Percentiles rank a stretch among this genome's conserved stretches.
Conservation (phyloP, 1,140 invertebrate genomes). For the Steinernema khuongi region DNA sequence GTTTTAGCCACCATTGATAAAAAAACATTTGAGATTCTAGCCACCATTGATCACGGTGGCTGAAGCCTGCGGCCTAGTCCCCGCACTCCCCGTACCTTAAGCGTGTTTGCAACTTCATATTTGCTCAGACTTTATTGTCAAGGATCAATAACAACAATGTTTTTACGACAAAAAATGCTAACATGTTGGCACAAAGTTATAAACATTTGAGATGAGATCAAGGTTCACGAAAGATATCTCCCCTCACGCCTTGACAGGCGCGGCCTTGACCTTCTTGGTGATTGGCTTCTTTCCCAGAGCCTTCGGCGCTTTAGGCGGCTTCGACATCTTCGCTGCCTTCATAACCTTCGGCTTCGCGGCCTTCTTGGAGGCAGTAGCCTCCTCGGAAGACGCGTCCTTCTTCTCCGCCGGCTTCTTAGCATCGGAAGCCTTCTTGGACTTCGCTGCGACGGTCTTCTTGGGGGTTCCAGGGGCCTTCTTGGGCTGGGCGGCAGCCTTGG, state of each 20-base stretch:
- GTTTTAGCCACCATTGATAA: too few relatives aligned
- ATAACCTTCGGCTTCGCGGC: constrained; percentile 35
- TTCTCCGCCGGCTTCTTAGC: constrained; percentile 23
- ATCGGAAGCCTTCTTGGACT: constrained; percentile 29
- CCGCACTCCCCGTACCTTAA: too few relatives aligned
- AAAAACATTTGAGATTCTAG: too few relatives aligned
- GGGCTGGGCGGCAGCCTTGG: constrained; percentile 12
- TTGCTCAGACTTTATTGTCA: too few relatives aligned
- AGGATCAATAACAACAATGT: too few relatives aligned
- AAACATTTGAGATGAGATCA: background rate
- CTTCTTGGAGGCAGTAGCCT: constrained; percentile 22
- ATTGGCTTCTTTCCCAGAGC: too few relatives aligned
- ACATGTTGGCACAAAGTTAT: too few relatives aligned
- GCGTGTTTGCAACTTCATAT: too few relatives aligned
- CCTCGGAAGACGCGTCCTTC: constrained; percentile 5
- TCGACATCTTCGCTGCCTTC: constrained; percentile 24
- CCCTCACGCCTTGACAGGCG: constrained; percentile 19
- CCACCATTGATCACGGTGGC: too few relatives aligned
- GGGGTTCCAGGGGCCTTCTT: background rate
- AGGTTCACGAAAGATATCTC: background rate
- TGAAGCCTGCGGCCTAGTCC: too few relatives aligned
- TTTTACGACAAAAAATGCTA: too few relatives aligned
- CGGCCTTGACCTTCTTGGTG: background rate
- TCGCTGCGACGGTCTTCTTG: constrained; percentile 26
- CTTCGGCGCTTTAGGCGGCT: constrained; percentile 23